Evolutionary conservation across 2,797 vertebrate species (phyloP), one percentile per base, ranked within the genome.

Genomic region (Heliangelus exortis): DNA sequence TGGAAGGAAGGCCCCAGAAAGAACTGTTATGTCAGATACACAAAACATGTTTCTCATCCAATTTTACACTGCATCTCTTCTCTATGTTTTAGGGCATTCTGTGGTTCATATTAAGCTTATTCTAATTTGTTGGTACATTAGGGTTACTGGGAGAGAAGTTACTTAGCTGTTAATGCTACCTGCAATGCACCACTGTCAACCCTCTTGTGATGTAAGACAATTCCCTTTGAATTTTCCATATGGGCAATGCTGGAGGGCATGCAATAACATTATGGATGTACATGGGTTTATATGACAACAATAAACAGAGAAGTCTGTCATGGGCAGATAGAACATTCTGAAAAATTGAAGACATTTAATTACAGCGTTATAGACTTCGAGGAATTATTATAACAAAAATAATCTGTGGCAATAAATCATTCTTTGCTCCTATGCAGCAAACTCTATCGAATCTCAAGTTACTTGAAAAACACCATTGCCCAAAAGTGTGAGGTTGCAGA

Each of bases 341-440:
- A 86, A 84, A 90, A 90, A 87, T 7, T 48, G 62, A 81, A 90
- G 81, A 63, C 34, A 65, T 48, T 57, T 80, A 72, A 95, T 89
- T 93, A 89, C 53, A 76, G 22, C 3, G 4, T 45, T 87, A 69
- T 15, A 79, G 73, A 72, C 57, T 89, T 84, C 18, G 54, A 92
- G 71, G 62, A 87, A 80, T 71, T 71, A 83, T 59, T 63, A 36
- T 28, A 43, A 88, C 28, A 69, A 66, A 66, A 74, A 59, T 36
- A 57, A 36, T 93, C 55, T 19, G 45, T 68, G 43, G 39, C n/a
- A 57, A 84, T 82, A 80, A 93, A 92, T 91, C 50, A 45, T 66
- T 53, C 22, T 66, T 74, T 74, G 33, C 18, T 66, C 62, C 68
- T 53, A 55, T 9, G 45, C 41, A 66, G 45, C 25, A 73, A 91